phyloP scores from a whole-genome alignment of 2,888 invertebrate species.

The Galerucella pusilla region DNA sequence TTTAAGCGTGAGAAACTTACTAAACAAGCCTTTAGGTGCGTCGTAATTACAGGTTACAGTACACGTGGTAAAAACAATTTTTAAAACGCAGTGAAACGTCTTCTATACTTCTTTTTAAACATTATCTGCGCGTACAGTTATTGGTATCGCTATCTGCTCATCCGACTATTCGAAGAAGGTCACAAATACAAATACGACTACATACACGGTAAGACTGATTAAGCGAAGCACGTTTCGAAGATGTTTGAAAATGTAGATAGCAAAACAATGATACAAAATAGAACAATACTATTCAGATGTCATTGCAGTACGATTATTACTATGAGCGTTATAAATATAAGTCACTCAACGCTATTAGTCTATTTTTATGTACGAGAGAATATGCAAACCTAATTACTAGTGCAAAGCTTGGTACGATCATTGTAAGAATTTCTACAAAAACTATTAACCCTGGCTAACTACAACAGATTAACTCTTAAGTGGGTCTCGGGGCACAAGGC shows the following conservation, averaged over 20 bases:
- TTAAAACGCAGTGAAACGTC: slow-evolving; percentile 39
- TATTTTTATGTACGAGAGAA: too few relatives aligned
- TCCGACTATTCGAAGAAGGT: slow-evolving; percentile 19
- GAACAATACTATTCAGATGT: too few relatives aligned
- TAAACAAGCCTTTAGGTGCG: slow-evolving; percentile 60
- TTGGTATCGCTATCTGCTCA: slow-evolving; percentile 20
- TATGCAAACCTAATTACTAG: too few relatives aligned
- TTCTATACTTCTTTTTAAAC: slow-evolving; percentile 32
- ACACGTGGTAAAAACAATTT: slow-evolving; percentile 59
- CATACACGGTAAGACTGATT: slow-evolving; percentile 8
- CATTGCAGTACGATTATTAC: too few relatives aligned
- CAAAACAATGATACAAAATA: too few relatives aligned
- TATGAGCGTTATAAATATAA: too few relatives aligned
- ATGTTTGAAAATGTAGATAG: neutral
- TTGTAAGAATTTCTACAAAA: too few relatives aligned
- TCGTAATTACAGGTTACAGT: slow-evolving; percentile 62
- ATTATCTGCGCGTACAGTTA: slow-evolving; percentile 15
- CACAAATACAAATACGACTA: neutral
- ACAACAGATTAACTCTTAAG: too few relatives aligned
- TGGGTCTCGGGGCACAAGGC: too few relatives aligned
- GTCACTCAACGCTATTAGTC: too few relatives aligned
- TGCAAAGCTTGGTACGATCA: too few relatives aligned
- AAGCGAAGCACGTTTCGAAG: neutral
- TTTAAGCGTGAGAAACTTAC: slow-evolving; percentile 63
- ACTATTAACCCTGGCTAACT: too few relatives aligned